phyloP scores from a whole-genome alignment of 1,140 invertebrate genomes.

The Habropoda laboriosa region DNA sequence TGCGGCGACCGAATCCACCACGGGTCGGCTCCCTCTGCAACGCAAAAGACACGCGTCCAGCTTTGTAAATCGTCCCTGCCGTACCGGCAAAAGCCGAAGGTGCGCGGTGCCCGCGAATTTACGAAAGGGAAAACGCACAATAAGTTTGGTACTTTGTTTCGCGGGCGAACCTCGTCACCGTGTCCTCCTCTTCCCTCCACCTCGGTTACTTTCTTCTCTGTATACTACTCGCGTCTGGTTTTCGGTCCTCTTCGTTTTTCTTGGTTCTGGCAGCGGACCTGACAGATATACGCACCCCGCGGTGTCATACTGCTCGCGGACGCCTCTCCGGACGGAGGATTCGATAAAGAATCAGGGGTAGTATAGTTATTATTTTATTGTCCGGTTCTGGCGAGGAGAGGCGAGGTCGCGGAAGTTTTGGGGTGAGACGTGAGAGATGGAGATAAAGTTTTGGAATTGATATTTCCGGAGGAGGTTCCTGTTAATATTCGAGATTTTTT shows the following conservation, averaged over 20 bases:
- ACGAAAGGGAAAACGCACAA: slow-evolving; percentile 43
- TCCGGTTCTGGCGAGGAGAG: neutral
- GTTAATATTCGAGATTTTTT: too few relatives aligned
- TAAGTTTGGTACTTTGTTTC: slow-evolving; percentile 56
- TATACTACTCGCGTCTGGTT: neutral
- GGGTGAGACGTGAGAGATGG: too few relatives aligned
- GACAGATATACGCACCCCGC: slow-evolving; percentile 39
- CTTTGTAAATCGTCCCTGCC: slow-evolving; percentile 64
- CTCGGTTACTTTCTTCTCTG: neutral
- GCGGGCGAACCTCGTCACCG: slow-evolving; percentile 37
- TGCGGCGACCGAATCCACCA: slow-evolving; percentile 69
- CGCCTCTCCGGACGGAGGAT: neutral
- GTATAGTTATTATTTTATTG: slow-evolving; percentile 10
- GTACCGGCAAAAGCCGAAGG: neutral
- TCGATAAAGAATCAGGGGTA: neutral
- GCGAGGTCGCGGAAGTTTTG: neutral
- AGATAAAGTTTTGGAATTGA: too few relatives aligned
- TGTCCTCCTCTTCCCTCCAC: neutral
- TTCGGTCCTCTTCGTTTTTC: neutral
- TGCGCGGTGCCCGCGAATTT: slow-evolving; percentile 54
- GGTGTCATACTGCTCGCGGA: neutral
- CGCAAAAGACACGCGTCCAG: slow-evolving; percentile 64
- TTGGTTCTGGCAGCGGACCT: neutral
- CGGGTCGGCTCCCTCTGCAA: slow-evolving; percentile 36
- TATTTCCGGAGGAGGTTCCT: too few relatives aligned